A percentile compares a stretch with the other conserved stretches of the same genome.
Conservation (phyloP, 2,888 invertebrate species). For the Alsophila aescularia region DNA sequence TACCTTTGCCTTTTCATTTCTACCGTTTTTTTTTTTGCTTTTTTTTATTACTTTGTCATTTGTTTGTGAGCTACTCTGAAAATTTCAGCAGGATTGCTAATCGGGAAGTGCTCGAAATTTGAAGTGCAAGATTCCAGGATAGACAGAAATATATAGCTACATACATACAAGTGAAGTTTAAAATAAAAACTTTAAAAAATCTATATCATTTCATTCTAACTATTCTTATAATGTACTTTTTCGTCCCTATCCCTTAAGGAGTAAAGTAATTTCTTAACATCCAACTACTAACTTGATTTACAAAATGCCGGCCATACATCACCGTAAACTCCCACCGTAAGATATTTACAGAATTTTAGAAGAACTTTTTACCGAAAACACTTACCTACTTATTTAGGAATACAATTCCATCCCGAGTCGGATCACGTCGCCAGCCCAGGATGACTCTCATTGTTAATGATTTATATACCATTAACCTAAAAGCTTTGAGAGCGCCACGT, state of each 20-base stretch:
- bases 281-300: slow-evolving; percentile 31
- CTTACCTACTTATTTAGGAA: slow-evolving; percentile 21
- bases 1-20: too few relatives aligned
- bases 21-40: too few relatives aligned
- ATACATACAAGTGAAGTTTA: too few relatives aligned
- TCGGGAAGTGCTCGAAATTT: too few relatives aligned
- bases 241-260: background rate
- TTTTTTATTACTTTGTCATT: too few relatives aligned
- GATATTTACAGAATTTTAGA: slow-evolving; percentile 22
- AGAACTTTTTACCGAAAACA: slow-evolving; percentile 17
- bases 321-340: background rate
- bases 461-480: slow-evolving; percentile 72
- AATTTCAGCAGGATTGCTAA: too few relatives aligned
- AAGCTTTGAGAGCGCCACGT: slow-evolving; percentile 57
- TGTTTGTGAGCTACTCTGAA: too few relatives aligned
- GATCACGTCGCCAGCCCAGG: slow-evolving; percentile 52
- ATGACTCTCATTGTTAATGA: slow-evolving; percentile 68
- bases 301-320: slow-evolving; percentile 30
- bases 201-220: too few relatives aligned
- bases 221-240: background rate
- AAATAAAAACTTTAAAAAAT: too few relatives aligned
- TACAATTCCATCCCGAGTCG: slow-evolving; percentile 24
- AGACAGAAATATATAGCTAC: too few relatives aligned
- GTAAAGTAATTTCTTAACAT: slow-evolving; percentile 24
- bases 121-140: too few relatives aligned